Base-by-base conservation (phyloP, 2,113 vertebrate species). In the Strigops habroptila region DNA sequence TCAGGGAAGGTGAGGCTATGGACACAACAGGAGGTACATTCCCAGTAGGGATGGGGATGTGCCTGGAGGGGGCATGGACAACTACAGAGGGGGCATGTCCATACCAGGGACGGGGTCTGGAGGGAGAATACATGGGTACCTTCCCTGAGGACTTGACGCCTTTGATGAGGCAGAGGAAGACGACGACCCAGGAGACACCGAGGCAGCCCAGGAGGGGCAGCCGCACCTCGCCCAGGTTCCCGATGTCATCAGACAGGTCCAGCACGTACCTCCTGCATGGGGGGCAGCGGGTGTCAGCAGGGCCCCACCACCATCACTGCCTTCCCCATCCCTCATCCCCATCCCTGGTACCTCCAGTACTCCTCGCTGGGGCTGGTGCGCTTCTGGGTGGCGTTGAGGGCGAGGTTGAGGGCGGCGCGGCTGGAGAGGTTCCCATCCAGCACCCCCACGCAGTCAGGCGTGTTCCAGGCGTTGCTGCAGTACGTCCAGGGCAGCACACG, bases 111-210 rank as follows among this genome's bases (percentile, higher is more conserved):
- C 10, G 1, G 11, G 43, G 24, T 9, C 14, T 3, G 5, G 41
- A 21, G 39, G 19, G 53, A 46, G 22, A 51, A n/a, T 55, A 44
- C 0, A 2, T 35, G 71, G 97, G 97, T 97, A 99, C 99, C 98
- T 99, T 99, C 94, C 99, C 99, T 16, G 99, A 99, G 74, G 99
- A 99, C 97, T 99, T 99, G 93, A 99, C 99, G 0, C 99, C 99
- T 86, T 98, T 98, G 97, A 99, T 99, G 97, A 99, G 99, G 97
- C 99, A 99, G 96, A 99, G 99, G 97, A 99, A 99, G 92, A 99
- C 99, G 0, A 99, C 99, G 15, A 99, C 73, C 99, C 99, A 99
- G 93, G 99, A 99, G 77, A 99, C 80, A 1, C 98, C 98, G 6
- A 99, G 98, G 93, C 99, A 99, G 76, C 99, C 99, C 37, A 99